Conservation (phyloP, 2,113 vertebrate species). For the Pitta sordida region DNA sequence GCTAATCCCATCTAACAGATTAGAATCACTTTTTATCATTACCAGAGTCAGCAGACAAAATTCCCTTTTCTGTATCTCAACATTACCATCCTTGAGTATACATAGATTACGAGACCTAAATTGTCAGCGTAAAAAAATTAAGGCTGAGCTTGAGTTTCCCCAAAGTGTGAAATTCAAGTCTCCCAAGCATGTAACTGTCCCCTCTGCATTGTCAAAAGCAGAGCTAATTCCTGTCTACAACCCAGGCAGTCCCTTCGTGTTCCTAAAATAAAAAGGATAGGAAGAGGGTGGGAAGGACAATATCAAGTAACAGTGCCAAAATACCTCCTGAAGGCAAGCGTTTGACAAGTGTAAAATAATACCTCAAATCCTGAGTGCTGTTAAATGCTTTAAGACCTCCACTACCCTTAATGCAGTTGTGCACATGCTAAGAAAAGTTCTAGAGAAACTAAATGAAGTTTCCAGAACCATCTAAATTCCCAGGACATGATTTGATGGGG, state of each 20-base stretch:
- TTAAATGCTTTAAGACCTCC: neutral
- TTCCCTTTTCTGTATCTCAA: neutral
- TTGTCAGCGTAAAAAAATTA: neutral
- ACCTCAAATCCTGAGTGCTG: neutral
- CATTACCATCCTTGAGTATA: neutral
- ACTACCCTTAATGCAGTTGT: neutral
- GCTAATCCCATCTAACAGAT: neutral
- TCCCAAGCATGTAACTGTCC: neutral
- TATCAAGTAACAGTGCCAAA: neutral
- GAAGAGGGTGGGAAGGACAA: neutral
- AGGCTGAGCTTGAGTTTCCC: neutral
- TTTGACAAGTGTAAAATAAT: neutral
- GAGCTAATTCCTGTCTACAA: neutral
- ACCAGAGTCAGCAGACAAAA: neutral
- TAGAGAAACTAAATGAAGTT: too few relatives aligned
- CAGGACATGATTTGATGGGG: neutral
- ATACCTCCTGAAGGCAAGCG: neutral
- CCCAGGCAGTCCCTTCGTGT: neutral
- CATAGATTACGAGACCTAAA: neutral
- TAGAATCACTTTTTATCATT: neutral
- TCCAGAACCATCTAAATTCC: neutral
- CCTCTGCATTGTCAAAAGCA: neutral
- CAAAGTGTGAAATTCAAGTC: neutral
- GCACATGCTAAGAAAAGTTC: neutral
- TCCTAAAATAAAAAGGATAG: neutral